Evolutionary conservation across 1,140 invertebrate genomes (phyloP), one percentile per base, ranked within the genome.

Genomic region (Pseudobourletiella spinata): DNA sequence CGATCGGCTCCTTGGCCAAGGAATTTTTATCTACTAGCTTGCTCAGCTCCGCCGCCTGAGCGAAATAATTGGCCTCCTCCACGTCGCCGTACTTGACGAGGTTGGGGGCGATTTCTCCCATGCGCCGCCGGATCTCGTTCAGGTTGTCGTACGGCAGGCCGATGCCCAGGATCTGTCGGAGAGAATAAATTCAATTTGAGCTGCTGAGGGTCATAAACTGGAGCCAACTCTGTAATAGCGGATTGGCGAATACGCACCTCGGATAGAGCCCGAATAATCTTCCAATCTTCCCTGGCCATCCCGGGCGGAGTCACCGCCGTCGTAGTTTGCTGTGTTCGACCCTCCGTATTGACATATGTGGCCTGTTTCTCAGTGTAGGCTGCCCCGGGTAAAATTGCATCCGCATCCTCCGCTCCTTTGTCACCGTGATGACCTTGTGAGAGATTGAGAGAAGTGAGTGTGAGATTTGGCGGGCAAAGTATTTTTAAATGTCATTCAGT

Each of bases 351-450:
- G 0, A 97, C 92, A 77, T 94, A 99, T 16, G 88, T 97, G 8
- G 81, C 93, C 75, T 92, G 86, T 77, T 99, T 99, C 80, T 99
- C 96, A 1, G 96, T 99, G 74, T 98, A 99, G 0, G 96, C 94
- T n/a, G 92, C 91, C 59, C 91, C 95, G 20, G 96, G 95, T 2
- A 99, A 78, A 61, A 99, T 82, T 18, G 91, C 82, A 78, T 99
- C 95, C 59, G 96, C 95, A 64, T 95, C 87, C 55, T 84, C 76
- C 14, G 96, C 96, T 64, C 95, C 95, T 64, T 77, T 79, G 76
- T 99, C 96, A 56, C 96, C 96, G 78, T 98, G 95, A 78, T 95
- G 94, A 56, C 95, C 93, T 89, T 55, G 6, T 65, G 35, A 48
- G 51, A 46, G 11, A 52, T 35, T 11, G 46, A 48, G 24, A 20